Evolutionary conservation across 2,113 vertebrate species (phyloP), one percentile per base, ranked within the genome.

Genomic region (Recurvirostra avosetta): DNA sequence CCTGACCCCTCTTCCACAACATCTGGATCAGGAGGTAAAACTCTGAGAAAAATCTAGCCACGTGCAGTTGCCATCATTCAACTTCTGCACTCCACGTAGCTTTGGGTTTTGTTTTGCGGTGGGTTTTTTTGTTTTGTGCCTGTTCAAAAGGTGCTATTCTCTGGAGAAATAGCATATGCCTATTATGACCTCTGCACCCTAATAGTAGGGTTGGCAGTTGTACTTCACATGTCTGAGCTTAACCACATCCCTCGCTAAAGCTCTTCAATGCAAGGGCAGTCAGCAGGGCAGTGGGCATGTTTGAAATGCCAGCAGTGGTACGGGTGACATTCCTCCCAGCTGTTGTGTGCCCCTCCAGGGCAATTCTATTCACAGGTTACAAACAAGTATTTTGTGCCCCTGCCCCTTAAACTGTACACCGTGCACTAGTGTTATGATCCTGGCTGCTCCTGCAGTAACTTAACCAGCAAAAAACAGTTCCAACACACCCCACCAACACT

Each of bases 401-500:
- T 29, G 23, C 8, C 43, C 29, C 23, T 2, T 4, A 8, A 19
- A 14, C 3, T 20, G 8, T 7, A 21, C 15, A 5, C 11, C 2
- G 2, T 19, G 30, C n/a, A 11, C 43, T 0, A 0, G 34, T 29
- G 49, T 21, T n/a, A 19, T 0, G 8, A 30, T 43, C 59, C 58
- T 34, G 34, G 12, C 20, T 83, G 53, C 32, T 66, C n/a, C 36
- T 26, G 9, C 55, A 47, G 25, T 5, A 41, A 45, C 38, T 80
- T 6, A 1, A 73, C 17, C 29, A 56, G 38, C 8, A 36, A 23
- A 74, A 25, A 80, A 70, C 12, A 15, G 38, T 18, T 22, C 21
- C 58, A 66, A 30, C 34, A 16, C 30, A 34, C 29, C 11, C 59
- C 43, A 50, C 15, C 38, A 18, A 27, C 63, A 62, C 13, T 30